Conservation (phyloP, 2,888 invertebrate genomes). For the Andrena marginata region DNA sequence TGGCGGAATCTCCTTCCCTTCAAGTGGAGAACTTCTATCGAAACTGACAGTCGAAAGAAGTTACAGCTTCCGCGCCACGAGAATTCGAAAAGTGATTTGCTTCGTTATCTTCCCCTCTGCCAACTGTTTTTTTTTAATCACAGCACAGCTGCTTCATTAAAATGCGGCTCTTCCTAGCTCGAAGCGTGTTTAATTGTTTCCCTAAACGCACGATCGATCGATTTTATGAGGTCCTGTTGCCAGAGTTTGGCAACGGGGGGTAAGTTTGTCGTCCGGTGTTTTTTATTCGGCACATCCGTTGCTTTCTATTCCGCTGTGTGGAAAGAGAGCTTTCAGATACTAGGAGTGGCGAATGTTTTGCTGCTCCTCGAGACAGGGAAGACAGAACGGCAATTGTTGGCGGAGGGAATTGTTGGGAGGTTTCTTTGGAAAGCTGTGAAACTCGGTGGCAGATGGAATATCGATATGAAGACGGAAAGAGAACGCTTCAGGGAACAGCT, state of each 20-base stretch:
- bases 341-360: background rate
- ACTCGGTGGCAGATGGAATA: constrained; percentile 4
- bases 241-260: background rate
- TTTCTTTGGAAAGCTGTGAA: background rate
- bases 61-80: background rate
- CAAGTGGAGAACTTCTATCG: background rate
- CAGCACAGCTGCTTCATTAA: too few species aligned
- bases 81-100: background rate
- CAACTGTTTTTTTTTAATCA: too few species aligned
- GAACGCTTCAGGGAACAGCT: too few species aligned
- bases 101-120: background rate
- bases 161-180: background rate
- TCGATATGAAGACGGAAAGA: background rate
- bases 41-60: constrained; percentile 2
- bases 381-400: too few species aligned
- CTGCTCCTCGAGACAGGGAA: too few species aligned
- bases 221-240: background rate
- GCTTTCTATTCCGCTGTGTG: too few species aligned
- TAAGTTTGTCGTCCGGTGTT: background rate
- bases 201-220: too few species aligned
- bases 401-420: background rate
- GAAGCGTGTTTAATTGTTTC: constrained; percentile 10
- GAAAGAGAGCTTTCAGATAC: background rate
- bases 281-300: too few species aligned
- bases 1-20: background rate